A percentile compares a stretch with the other conserved stretches of the same genome.
phyloP scores from a whole-genome alignment of 2,113 vertebrate species.

The Periophthalmodon schlosseri region DNA sequence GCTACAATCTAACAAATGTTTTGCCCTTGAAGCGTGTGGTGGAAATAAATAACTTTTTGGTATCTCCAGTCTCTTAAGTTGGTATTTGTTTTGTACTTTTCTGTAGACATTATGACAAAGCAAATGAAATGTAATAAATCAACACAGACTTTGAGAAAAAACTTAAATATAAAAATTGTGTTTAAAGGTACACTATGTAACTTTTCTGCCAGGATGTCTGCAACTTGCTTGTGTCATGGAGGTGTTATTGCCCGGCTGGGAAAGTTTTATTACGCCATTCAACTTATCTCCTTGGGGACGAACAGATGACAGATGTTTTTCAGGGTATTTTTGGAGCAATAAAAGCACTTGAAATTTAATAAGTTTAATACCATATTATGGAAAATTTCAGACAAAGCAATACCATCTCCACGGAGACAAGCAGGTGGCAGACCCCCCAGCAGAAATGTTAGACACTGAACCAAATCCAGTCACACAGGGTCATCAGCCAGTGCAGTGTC shows the following conservation, averaged over 20 bases:
- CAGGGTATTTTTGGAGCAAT: no score
- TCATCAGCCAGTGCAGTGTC: background rate
- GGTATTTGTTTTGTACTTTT: background rate
- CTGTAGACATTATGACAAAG: background rate
- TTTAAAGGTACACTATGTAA: background rate
- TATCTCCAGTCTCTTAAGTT: background rate
- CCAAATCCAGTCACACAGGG: background rate
- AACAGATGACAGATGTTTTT: no score
- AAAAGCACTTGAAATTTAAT: no score
- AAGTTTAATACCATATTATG: no score
- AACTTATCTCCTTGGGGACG: no score
- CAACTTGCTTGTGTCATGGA: no score
- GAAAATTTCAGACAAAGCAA: no score
- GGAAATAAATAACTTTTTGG: background rate
- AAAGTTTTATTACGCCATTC: no score
- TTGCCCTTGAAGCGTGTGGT: background rate
- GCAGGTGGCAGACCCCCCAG: no score
- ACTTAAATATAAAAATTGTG: background rate
- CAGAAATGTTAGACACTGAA: background rate
- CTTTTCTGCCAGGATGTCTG: no score
- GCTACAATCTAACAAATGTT: constrained; percentile 24
- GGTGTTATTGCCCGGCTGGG: no score
- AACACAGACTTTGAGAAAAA: background rate
- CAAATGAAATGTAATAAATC: background rate
- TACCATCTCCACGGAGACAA: no score